A percentile compares a stretch with the other conserved stretches of the same genome.
These are phyloP conservation scores for Siphlonurus alternatus DNA, from an alignment of 2,888 invertebrate genomes.

Conservation along the genomic window DNA sequence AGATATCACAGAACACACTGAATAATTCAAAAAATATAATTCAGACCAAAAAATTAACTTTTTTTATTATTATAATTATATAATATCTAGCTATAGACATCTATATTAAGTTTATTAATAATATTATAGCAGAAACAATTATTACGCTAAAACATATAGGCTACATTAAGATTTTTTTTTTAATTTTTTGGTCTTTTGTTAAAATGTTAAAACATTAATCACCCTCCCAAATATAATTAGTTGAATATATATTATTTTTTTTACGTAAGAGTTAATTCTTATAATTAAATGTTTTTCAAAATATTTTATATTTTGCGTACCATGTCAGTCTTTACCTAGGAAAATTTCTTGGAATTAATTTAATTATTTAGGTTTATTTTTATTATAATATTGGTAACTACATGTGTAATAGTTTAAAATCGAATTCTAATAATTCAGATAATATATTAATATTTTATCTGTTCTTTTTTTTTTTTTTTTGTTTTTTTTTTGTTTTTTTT, in stretches of 20 bases:
- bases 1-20: neutral
- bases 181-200: neutral
- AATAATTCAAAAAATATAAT: neutral
- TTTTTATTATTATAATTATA: neutral
- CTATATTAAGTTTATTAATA: no score
- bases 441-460: no score
- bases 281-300: neutral
- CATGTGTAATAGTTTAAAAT: no score
- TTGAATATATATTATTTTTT: no score
- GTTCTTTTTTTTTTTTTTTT: neutral
- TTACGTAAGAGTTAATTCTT: no score
- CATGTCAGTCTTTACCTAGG: conserved; percentile 1
- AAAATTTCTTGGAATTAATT: conserved; percentile 1
- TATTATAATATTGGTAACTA: no score
- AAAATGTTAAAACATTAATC: neutral
- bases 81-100: no score
- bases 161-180: no score
- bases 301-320: conserved; percentile 3
- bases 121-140: no score
- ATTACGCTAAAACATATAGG: no score
- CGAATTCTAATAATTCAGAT: no score
- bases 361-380: no score
- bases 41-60: neutral
- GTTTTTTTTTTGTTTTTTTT: neutral
- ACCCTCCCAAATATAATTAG: neutral